Evolutionary conservation across 2,113 vertebrate genomes (phyloP), one percentile per base, ranked within the genome.

Genomic region (Podilymbus podiceps): DNA sequence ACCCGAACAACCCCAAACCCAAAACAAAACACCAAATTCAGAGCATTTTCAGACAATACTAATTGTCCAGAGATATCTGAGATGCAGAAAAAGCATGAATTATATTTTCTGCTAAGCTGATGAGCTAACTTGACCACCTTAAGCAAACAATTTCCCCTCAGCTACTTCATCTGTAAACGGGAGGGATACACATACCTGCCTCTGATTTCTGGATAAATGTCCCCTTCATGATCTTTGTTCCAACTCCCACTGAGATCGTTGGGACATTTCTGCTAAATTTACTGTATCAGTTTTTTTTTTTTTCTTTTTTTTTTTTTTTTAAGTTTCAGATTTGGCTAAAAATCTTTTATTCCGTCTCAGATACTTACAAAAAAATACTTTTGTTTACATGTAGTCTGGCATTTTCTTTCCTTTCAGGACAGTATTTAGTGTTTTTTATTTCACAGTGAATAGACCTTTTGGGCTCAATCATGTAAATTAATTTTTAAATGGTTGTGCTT

Each of bases 381-480:
- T 64, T 88, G 67, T 84, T 96, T 93, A 56, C 49, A 8, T 18
- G n/a, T 55, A 81, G 55, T 71, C 49, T 91, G 90, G 89, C 59
- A 33, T 94, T 89, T 77, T 88, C 73, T 33, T 77, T 59, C 59
- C 38, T 31, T 72, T 49, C 30, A 53, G 84, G 68, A 69, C 38
- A 63, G 73, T 33, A 38, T 77, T 80, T 38, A 69, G 72, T 75
- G 71, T 1, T 46, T 56, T 71, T 93, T 83, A 91, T 80, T 83
- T 27, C 24, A 3, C 8, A 15, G 60, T 19, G 35, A 53, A 46
- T 24, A 25, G 85, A 68, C 59, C 79, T 93, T 93, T 89, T 63
- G 96, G 93, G 93, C 86, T 96, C 93, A 85, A 80, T 93, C 92
- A 90, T 7, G 35, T 94, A 93, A 90, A 94, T 90, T 83, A 92